phyloP scores from a whole-genome alignment of 2,797 vertebrate species.

The Zenarchopterus dispar region DNA sequence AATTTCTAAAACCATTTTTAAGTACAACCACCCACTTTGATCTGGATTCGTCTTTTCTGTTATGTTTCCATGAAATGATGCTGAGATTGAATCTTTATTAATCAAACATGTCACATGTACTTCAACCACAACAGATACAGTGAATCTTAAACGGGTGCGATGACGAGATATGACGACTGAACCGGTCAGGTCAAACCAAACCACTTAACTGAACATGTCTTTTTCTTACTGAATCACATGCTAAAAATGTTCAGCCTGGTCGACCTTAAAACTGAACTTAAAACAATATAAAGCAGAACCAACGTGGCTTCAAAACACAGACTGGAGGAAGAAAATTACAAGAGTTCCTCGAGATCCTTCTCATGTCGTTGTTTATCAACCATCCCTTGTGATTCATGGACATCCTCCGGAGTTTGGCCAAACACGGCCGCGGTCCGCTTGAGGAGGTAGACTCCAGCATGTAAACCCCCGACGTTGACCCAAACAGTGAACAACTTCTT shows the following conservation, averaged over 20 bases:
- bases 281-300: slow-evolving; percentile 21
- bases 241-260: slow-evolving; percentile 31
- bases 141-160: slow-evolving; percentile 4
- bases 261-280: slow-evolving; percentile 12
- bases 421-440: slow-evolving; percentile 82
- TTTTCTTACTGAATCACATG: background rate
- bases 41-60: background rate
- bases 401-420: slow-evolving; percentile 76
- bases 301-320: slow-evolving; percentile 1
- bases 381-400: slow-evolving; percentile 55
- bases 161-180: slow-evolving; percentile 14
- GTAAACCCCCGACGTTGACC: slow-evolving; percentile 96
- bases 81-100: slow-evolving; percentile 57
- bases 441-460: slow-evolving; percentile 94
- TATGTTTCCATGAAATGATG: background rate
- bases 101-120: slow-evolving; percentile 17
- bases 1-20: background rate
- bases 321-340: slow-evolving; percentile 24
- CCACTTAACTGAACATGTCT: background rate
- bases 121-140: background rate
- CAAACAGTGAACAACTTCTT: slow-evolving; percentile 90
- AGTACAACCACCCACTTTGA: no score
- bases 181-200: background rate
- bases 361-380: slow-evolving; percentile 31
- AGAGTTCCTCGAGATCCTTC: slow-evolving; percentile 36